Evolutionary conservation across 2,113 vertebrate species (phyloP).

Genomic region (Platichthys stellatus): DNA sequence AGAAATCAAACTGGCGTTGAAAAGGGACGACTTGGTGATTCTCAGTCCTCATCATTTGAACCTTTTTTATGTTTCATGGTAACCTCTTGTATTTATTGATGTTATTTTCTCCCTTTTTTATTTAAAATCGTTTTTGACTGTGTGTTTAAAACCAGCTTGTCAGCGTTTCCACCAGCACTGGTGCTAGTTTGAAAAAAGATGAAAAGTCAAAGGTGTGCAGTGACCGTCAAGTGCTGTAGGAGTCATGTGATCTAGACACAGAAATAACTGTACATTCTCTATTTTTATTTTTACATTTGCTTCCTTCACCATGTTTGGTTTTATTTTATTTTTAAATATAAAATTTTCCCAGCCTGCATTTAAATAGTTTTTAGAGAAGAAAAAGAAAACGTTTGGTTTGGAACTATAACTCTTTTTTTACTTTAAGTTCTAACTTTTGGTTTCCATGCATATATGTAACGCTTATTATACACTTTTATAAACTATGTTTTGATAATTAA

Average conservation of each 20-base stretch:
- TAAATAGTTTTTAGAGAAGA: constrained; percentile 65
- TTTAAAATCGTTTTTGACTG: constrained; percentile 66
- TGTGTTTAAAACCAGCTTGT: constrained; percentile 52
- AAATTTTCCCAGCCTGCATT: constrained; percentile 65
- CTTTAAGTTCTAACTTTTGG: constrained; percentile 65
- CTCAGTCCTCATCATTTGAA: constrained; percentile 38
- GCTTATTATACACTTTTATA: constrained; percentile 85
- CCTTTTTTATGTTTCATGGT: constrained; percentile 53
- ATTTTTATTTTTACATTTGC: constrained; percentile 35
- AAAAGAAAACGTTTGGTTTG: constrained; percentile 55
- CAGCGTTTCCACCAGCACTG: constrained; percentile 66
- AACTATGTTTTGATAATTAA: constrained; percentile 86
- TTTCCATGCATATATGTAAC: constrained; percentile 77
- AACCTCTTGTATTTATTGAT: constrained; percentile 81
- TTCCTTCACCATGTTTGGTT: constrained; percentile 25
- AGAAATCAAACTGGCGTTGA: constrained; percentile 44
- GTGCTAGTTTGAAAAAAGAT: constrained; percentile 71
- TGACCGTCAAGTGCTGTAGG: constrained; percentile 78
- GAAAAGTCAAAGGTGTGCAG: constrained; percentile 69
- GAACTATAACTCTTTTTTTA: constrained; percentile 63
- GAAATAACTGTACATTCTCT: constrained; percentile 66
- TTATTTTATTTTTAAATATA: constrained; percentile 36
- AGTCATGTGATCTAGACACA: constrained; percentile 73
- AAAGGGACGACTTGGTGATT: constrained; percentile 52
- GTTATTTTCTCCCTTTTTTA: constrained; percentile 50